Conservation (phyloP, 2,113 vertebrate species). For the Ammospiza caudacuta region DNA sequence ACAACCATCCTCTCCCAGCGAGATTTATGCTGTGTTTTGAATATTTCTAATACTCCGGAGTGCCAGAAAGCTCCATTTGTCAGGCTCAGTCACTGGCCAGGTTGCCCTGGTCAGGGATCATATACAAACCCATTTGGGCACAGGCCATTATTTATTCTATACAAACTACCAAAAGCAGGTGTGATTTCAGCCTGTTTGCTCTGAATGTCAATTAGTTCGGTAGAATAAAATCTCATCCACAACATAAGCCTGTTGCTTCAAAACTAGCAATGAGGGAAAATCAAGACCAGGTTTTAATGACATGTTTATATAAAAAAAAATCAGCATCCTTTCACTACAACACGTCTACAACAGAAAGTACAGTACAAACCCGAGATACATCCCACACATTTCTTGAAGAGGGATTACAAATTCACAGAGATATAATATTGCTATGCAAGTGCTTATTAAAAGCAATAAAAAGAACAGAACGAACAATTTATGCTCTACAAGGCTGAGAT, state of each 20-base stretch:
- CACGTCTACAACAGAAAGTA: not conserved
- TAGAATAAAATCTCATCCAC: not conserved
- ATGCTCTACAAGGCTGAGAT: not conserved
- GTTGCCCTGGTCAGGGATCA: not conserved
- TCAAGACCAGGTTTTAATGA: not conserved
- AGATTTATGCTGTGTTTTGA: slow-evolving; percentile 39
- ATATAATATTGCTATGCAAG: not conserved
- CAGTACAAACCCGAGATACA: not conserved
- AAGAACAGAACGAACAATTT: not conserved
- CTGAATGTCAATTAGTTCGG: not conserved
- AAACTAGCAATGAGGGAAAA: not conserved
- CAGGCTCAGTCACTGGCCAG: not conserved
- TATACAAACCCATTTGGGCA: not conserved
- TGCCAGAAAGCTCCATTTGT: slow-evolving; percentile 11
- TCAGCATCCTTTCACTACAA: not conserved
- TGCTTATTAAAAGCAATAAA: slow-evolving; percentile 5
- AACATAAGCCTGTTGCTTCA: not conserved
- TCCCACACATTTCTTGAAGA: not conserved
- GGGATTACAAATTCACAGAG: not conserved
- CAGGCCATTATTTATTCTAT: not conserved
- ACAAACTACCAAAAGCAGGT: slow-evolving; percentile 13
- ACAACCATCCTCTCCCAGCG: slow-evolving; percentile 5
- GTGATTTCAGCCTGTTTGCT: not conserved
- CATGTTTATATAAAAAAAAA: not conserved
- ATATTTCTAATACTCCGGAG: not conserved